Evolutionary conservation across 2,113 vertebrate species (phyloP).

Genomic region (Gobius niger): DNA sequence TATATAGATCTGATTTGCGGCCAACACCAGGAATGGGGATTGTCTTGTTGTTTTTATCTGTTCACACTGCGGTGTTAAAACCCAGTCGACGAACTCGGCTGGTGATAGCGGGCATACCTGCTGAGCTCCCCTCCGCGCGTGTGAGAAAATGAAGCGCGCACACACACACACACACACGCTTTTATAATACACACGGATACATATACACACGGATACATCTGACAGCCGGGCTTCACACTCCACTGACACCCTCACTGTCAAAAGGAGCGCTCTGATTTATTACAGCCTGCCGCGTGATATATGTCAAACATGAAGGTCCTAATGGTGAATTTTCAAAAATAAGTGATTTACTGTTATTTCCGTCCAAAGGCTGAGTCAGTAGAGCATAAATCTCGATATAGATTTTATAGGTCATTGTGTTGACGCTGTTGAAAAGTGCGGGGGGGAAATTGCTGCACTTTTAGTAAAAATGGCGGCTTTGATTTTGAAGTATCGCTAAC

Average conservation of each 20-base stretch:
- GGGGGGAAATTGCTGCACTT: neutral
- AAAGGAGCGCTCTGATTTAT: slow-evolving; percentile 69
- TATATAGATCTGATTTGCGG: slow-evolving; percentile 21
- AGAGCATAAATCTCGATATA: slow-evolving; percentile 27
- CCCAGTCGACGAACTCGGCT: slow-evolving; percentile 65
- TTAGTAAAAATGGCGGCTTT: neutral
- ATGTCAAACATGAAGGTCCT: slow-evolving; percentile 62
- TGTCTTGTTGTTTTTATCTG: slow-evolving; percentile 62
- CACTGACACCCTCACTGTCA: slow-evolving; percentile 69
- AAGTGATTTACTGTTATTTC: slow-evolving; percentile 47
- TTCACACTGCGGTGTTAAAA: slow-evolving; percentile 76
- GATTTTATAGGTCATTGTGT: slow-evolving; percentile 21
- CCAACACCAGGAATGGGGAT: slow-evolving; percentile 24
- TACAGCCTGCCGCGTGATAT: slow-evolving; percentile 54
- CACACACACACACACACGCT: slow-evolving; percentile 43
- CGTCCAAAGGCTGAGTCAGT: slow-evolving; percentile 33
- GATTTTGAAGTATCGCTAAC: neutral
- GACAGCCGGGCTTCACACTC: slow-evolving; percentile 69
- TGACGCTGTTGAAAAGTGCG: slow-evolving; percentile 7
- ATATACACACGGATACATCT: slow-evolving; percentile 35
- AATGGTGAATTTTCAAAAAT: slow-evolving; percentile 55
- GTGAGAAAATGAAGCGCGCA: slow-evolving; percentile 57
- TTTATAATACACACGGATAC: slow-evolving; percentile 30
- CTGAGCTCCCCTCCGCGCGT: slow-evolving; percentile 64
- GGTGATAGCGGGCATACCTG: slow-evolving; percentile 70